Evolutionary conservation across 2,888 invertebrate species (phyloP).

Genomic region (Furcula furcula): DNA sequence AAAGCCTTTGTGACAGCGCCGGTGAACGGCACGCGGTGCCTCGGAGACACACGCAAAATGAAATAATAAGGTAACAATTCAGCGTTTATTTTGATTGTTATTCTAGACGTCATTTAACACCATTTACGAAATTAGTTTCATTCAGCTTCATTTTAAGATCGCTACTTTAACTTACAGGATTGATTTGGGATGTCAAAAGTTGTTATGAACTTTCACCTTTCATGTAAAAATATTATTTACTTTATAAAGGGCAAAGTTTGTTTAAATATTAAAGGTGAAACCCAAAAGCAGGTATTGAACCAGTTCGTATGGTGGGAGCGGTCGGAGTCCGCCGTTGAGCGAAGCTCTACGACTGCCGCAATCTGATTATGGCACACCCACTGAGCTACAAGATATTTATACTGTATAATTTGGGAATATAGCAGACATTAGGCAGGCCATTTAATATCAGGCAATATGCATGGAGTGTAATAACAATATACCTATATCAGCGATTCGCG

Average conservation of each 20-base stretch:
- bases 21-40: constrained; percentile 57
- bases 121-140: too few species aligned
- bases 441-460: background rate
- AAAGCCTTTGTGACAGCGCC: constrained; percentile 48
- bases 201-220: background rate
- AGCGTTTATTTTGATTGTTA: constrained; percentile 8
- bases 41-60: constrained; percentile 61
- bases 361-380: constrained; percentile 79
- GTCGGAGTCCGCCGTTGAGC: constrained; percentile 50
- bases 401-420: too few species aligned
- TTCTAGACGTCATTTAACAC: too few species aligned
- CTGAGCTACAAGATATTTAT: constrained; percentile 45
- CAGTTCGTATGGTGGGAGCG: constrained; percentile 60
- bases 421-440: background rate
- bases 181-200: too few species aligned
- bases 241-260: constrained; percentile 17
- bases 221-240: background rate
- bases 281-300: constrained; percentile 29
- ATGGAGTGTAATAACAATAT: too few species aligned
- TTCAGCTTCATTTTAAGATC: too few species aligned
- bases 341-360: constrained; percentile 78
- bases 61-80: constrained; percentile 72
- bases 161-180: too few species aligned
- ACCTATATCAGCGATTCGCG: too few species aligned
- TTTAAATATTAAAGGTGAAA: constrained; percentile 10